Conservation (phyloP, 1,140 invertebrate genomes). For the Leptinotarsa defecta region DNA sequence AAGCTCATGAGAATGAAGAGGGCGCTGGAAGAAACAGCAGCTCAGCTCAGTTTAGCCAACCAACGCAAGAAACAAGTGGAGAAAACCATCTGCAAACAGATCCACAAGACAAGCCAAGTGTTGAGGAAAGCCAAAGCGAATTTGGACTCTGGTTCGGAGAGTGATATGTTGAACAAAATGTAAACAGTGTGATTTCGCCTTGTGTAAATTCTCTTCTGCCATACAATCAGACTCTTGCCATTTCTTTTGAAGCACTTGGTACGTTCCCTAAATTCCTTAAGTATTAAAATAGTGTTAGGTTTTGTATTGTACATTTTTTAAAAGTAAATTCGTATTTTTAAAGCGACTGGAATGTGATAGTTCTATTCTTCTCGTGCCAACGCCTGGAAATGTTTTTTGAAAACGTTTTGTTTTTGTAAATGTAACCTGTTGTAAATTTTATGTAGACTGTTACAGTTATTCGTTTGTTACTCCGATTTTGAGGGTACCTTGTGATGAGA, state of each 20-base stretch:
- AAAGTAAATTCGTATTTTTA: constrained; percentile 3
- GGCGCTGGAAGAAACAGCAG: constrained; percentile 63
- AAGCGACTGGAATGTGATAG: constrained; percentile 39
- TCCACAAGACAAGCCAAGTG: constrained; percentile 67
- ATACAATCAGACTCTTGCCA: not conserved
- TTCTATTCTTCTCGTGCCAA: constrained; percentile 43
- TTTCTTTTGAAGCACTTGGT: not conserved
- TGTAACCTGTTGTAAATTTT: constrained; percentile 14
- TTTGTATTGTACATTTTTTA: constrained; percentile 7
- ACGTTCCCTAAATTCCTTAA: constrained; percentile 3
- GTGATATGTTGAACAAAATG: constrained; percentile 40
- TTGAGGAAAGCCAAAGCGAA: constrained; percentile 65
- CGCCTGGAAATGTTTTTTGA: constrained; percentile 29
- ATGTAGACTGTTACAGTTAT: constrained; percentile 16
- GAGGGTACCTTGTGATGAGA: constrained; percentile 23
- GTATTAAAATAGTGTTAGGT: constrained; percentile 14
- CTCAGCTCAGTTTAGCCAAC: constrained; percentile 63
- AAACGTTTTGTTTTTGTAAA: constrained; percentile 11
- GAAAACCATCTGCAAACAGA: constrained; percentile 66
- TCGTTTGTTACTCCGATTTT: constrained; percentile 18
- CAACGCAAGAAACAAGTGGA: constrained; percentile 64
- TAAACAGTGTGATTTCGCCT: constrained; percentile 5
- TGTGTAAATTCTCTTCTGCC: not conserved
- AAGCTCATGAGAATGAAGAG: constrained; percentile 62
- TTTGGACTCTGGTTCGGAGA: constrained; percentile 57